Percentiles rank a stretch among this genome's conserved stretches.
Evolutionary conservation across 2,888 invertebrate genomes (phyloP).

Genomic region (Heteropelma amictum): DNA sequence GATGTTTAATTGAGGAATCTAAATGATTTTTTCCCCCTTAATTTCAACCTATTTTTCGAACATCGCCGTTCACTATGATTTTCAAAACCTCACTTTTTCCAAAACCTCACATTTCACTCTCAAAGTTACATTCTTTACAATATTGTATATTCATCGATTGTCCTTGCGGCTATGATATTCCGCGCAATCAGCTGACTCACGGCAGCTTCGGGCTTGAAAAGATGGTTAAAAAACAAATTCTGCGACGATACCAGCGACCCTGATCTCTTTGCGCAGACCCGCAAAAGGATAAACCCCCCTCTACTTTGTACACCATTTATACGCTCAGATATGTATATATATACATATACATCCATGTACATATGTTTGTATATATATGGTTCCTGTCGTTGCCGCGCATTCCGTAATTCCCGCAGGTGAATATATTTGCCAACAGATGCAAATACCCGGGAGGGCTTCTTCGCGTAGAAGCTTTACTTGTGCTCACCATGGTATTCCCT

Average conservation of each 20-base stretch:
- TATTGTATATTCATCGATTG: not conserved
- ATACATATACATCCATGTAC: not conserved
- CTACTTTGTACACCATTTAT: not conserved
- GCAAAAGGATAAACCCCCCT: not conserved
- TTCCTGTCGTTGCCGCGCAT: slow-evolving; percentile 37
- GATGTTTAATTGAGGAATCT: too few species aligned
- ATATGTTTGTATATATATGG: not conserved
- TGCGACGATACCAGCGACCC: not conserved
- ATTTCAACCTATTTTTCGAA: too few species aligned
- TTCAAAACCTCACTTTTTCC: too few species aligned
- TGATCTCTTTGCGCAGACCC: not conserved
- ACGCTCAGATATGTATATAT: not conserved
- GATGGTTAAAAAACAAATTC: slow-evolving; percentile 7
- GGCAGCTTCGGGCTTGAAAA: not conserved
- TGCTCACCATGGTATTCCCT: slow-evolving; percentile 3
- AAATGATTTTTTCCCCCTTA: too few species aligned
- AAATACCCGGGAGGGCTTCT: slow-evolving; percentile 69
- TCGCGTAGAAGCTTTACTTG: slow-evolving; percentile 29
- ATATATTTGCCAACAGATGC: slow-evolving; percentile 71
- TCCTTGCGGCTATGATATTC: not conserved
- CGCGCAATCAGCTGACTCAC: not conserved
- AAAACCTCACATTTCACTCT: too few species aligned
- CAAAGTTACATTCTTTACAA: too few species aligned
- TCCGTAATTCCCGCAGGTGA: slow-evolving; percentile 52
- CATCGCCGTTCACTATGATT: too few species aligned